Base-by-base conservation (phyloP, 2,113 vertebrate genomes). In the Erpornis zantholeuca region DNA sequence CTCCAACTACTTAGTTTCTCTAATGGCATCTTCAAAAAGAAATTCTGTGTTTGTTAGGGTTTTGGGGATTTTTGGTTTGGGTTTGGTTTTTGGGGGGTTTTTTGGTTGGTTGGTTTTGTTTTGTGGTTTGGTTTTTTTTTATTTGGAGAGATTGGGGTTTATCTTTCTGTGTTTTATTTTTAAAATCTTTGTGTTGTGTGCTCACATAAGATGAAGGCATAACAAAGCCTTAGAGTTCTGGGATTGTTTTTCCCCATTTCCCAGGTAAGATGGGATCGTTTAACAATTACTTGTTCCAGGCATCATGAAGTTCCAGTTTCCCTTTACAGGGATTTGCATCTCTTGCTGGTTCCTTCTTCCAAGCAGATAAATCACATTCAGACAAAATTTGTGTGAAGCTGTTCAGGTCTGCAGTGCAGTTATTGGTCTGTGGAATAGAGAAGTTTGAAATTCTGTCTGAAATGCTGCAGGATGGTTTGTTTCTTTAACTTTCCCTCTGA, bases 401-500 rank as follows among this genome's bases (percentile, higher is more conserved):
- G 64, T 20, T 64, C 25, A 25, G 57, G 40, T 4, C 6, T 66
- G 50, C 42, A 33, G 5, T 77, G 68, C 78, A 83, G 11, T 52
- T 70, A 35, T 3, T 54, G 66, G 31, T n/a, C n/a, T 72, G 4
- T 25, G 2, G 8, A 63, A 33, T 4, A 50, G 40, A 42, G 52
- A 60, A 56, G 33, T 49, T 69, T 31, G 70, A 81, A 60, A 35
- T 49, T 25, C 40, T 53, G 19, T 56, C 64, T 54, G 82, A 12
- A 71, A 16, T 56, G 71, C 79, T 49, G 77, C 72, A 68, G 63
- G 40, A 80, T 65, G 35, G 29, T 94, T 89, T 94, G n/a, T 81
- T 47, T 77, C 35, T 63, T 76, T 47, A 35, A 33, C 78, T 87
- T 96, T 31, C 60, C 82, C 73, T 91, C 87, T 95, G 59, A 97